Evolutionary conservation across 2,888 invertebrate genomes (phyloP), one percentile per base, ranked within the genome.

Genomic region (Oxystoma pomonae): DNA sequence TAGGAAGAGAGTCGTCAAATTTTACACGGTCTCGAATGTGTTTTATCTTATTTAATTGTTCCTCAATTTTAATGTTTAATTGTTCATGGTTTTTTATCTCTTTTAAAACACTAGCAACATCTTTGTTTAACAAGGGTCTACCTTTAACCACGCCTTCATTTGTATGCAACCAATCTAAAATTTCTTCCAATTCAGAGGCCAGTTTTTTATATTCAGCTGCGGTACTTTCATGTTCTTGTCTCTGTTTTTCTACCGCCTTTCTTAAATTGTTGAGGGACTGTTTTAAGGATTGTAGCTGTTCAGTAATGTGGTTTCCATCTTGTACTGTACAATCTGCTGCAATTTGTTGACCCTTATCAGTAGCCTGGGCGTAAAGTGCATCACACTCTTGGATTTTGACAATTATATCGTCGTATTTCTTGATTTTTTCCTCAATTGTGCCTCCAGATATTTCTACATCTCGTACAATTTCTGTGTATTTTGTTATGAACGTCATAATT

Each of bases 271-370:
- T 86, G 16, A 95, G 80, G 69, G 94, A 92, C 75, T 93, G 92
- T 78, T 94, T 95, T 18, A 96, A 77, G 0, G 90, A 90, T 73
- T 95, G 94, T 19, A 96, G 77, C 71, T 95, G 90, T 75, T 94
- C 93, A 1, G 93, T 94, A 3, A 96, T 90, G 70, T 89, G 89
- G 72, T 95, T 95, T 71, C 92, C 86, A 72, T 96, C 96, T 17
- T 91, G 90, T 0, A 92, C 89, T 1, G 92, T 90, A 53, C 95
- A 94, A 80, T 96, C 96, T 0, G 90, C 90, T 0, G 94, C 94
- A 35, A 97, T 96, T 78, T 94, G 93, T 74, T 94, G 92, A 0
- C 96, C 96, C 77, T 96, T 96, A 75, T 96, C 96, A 16, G 89
- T 89, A 0, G 96, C 94, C 2, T 92, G 88, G 0, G 94, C 91